phyloP scores from a whole-genome alignment of 2,888 invertebrate species.

The Pollenia labialis region DNA sequence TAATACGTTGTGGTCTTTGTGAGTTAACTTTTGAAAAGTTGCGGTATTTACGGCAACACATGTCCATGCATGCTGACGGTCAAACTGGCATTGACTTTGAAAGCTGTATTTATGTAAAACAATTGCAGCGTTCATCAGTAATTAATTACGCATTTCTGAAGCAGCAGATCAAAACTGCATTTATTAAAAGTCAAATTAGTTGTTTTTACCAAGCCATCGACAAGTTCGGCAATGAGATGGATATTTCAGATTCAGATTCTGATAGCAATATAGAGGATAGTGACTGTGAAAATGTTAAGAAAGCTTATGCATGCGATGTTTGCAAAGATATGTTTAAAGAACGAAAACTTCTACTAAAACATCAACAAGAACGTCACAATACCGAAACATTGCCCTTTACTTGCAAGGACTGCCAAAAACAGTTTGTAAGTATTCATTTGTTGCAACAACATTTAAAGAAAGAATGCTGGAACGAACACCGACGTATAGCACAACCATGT shows the following conservation, averaged over 20 bases:
- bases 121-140: neutral
- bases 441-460: constrained; percentile 85
- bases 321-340: constrained; percentile 76
- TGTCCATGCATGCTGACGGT: neutral
- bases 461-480: constrained; percentile 78
- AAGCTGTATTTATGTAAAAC: neutral
- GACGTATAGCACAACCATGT: constrained; percentile 76
- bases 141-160: neutral
- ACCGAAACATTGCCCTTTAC: constrained; percentile 83
- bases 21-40: neutral
- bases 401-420: constrained; percentile 85
- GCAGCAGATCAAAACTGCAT: neutral
- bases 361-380: constrained; percentile 79
- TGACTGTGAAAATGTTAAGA: constrained; percentile 74
- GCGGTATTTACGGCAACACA: neutral
- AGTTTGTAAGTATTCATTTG: constrained; percentile 85
- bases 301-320: constrained; percentile 77
- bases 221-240: constrained; percentile 79
- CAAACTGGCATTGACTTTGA: neutral
- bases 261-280: constrained; percentile 78
- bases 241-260: constrained; percentile 82
- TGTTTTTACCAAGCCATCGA: constrained; percentile 80
- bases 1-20: neutral
- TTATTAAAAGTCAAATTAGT: constrained; percentile 58
- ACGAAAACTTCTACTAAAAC: constrained; percentile 76